Conservation (phyloP, 2,888 invertebrate genomes). For the Trichacis sp. region DNA sequence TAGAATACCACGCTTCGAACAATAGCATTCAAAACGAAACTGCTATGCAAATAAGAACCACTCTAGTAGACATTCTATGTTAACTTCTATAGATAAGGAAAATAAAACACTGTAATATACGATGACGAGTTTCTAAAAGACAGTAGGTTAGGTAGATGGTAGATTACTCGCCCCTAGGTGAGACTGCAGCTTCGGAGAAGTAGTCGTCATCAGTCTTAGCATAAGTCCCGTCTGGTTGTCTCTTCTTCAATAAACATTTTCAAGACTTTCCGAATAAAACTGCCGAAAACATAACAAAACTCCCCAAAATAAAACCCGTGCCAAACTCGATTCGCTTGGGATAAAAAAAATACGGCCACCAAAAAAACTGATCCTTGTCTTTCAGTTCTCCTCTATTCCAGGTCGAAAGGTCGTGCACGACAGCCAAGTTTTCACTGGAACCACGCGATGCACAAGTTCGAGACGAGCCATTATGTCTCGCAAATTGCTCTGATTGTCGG, state of each 20-base stretch:
- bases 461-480: conserved; percentile 1
- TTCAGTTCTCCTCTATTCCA: background rate
- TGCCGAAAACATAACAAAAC: no score
- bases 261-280: no score
- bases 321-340: no score
- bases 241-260: no score
- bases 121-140: conserved; percentile 64
- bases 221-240: conserved; percentile 56
- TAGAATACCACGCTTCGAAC: no score
- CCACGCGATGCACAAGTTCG: conserved; percentile 22
- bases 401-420: conserved; percentile 3
- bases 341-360: background rate
- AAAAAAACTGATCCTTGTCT: background rate
- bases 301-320: no score
- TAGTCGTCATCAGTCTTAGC: conserved; percentile 63
- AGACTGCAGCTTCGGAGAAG: conserved; percentile 62
- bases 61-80: no score
- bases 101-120: conserved; percentile 59
- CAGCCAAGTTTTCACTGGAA: conserved; percentile 58
- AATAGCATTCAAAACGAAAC: no score
- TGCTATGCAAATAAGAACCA: no score
- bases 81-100: conserved; percentile 51
- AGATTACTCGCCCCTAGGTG: conserved; percentile 69
- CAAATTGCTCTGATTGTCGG: background rate
- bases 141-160: conserved; percentile 67